A percentile compares a stretch with the other conserved stretches of the same genome.
Evolutionary conservation across 2,888 invertebrate species (phyloP).

Genomic region (Apeira syringaria): DNA sequence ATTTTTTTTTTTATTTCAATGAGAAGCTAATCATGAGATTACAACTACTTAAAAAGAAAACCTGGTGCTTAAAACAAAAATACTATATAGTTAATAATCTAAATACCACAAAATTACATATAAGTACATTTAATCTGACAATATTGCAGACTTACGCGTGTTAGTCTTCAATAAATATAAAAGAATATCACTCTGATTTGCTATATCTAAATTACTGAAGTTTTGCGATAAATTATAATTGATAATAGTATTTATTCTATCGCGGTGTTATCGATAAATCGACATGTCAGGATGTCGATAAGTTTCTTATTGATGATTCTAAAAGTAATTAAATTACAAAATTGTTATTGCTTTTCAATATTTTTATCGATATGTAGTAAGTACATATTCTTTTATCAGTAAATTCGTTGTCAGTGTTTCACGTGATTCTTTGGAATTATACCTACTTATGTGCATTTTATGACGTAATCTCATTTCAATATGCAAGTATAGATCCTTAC

Average conservation of each 20-base stretch:
- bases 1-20: not conserved
- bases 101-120: constrained; percentile 27
- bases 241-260: constrained; percentile 17
- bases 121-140: constrained; percentile 42
- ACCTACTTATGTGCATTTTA: too few relatives aligned
- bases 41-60: constrained; percentile 4
- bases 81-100: constrained; percentile 18
- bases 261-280: constrained; percentile 13
- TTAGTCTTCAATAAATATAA: constrained; percentile 24
- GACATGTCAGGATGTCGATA: constrained; percentile 39
- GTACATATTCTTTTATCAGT: too few relatives aligned
- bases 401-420: not conserved
- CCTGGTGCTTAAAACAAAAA: constrained; percentile 3
- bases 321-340: constrained; percentile 43
- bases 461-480: too few relatives aligned
- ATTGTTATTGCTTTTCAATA: constrained; percentile 23
- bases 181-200: constrained; percentile 16
- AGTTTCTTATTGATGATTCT: constrained; percentile 46
- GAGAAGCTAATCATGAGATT: constrained; percentile 4
- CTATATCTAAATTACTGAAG: constrained; percentile 19
- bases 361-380: too few relatives aligned
- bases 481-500: too few relatives aligned
- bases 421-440: too few relatives aligned
- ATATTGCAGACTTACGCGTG: constrained; percentile 44
- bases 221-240: constrained; percentile 8